Evolutionary conservation across 2,888 invertebrate species (phyloP).

Genomic region (Balanococcus diminutus): DNA sequence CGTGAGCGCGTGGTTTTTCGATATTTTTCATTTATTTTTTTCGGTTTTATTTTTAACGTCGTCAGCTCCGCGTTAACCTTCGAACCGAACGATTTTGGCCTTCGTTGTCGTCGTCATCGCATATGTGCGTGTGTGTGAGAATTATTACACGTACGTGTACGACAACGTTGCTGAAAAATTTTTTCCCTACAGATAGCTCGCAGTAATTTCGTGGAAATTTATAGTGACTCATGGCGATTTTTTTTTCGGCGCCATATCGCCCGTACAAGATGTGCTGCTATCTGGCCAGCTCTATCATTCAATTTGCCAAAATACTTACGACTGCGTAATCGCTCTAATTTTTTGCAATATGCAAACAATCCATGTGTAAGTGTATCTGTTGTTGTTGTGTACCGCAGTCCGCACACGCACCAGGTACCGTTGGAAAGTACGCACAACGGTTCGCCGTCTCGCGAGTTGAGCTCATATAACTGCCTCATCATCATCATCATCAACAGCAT

Average conservation of each 20-base stretch:
- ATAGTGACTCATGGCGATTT: background rate
- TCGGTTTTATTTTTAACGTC: slow-evolving; percentile 30
- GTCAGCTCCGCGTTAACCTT: slow-evolving; percentile 36
- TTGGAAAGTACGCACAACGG: slow-evolving; percentile 3
- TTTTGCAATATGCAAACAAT: too few species aligned
- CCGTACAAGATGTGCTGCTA: background rate
- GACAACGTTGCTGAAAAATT: background rate
- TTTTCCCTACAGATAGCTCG: background rate
- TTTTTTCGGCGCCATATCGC: background rate
- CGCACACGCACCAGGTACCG: slow-evolving; percentile 1
- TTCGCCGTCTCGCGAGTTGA: background rate
- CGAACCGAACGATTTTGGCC: slow-evolving; percentile 30
- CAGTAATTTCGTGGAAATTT: background rate
- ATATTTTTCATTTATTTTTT: slow-evolving; percentile 1
- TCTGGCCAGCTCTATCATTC: background rate
- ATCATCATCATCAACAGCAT: too few species aligned
- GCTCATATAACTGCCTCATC: background rate
- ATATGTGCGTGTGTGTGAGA: background rate
- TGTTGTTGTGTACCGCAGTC: too few species aligned
- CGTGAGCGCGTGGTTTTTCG: slow-evolving; percentile 12
- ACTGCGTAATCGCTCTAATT: too few species aligned
- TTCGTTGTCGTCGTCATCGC: slow-evolving; percentile 28
- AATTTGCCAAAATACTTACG: too few species aligned
- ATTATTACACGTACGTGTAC: background rate
- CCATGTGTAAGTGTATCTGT: too few species aligned